These are phyloP conservation scores for Cassiopea xamachana DNA, from an alignment of 30 jellyfish, hydroid and myxozoan species.

Conservation along the genomic window DNA sequence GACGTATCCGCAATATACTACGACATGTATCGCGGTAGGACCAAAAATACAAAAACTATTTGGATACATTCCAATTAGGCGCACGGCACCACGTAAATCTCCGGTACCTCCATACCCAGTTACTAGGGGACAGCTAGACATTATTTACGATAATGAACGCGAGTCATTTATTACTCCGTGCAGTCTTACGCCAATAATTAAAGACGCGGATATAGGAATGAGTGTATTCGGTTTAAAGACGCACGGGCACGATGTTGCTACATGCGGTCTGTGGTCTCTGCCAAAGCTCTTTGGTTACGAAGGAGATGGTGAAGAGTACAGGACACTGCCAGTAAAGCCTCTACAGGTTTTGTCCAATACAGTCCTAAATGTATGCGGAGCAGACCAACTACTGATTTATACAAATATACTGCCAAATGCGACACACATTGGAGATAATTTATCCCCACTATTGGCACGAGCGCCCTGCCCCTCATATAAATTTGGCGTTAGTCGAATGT, in stretches of 20 bases:
- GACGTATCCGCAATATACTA: neutral
- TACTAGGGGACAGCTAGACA: neutral
- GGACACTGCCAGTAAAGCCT: neutral
- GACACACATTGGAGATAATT: too few species aligned
- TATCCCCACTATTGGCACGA: too few species aligned
- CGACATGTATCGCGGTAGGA: neutral
- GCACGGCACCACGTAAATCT: neutral
- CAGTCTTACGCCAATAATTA: neutral
- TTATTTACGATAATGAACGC: neutral
- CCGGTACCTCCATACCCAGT: neutral
- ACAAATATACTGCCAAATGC: neutral
- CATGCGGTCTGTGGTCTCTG: neutral
- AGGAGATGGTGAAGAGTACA: neutral
- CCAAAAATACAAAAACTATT: neutral
- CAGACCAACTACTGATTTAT: neutral
- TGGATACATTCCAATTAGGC: neutral
- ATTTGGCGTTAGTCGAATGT: neutral
- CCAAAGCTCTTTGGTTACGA: neutral
- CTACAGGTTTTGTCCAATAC: neutral
- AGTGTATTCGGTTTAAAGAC: too few species aligned
- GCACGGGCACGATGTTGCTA: neutral
- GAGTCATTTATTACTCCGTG: neutral
- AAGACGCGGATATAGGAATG: too few species aligned
- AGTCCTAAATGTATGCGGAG: too few species aligned
- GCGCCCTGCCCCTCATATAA: too few species aligned